phyloP scores from a whole-genome alignment of 2,888 invertebrate species.

The Hydraecia micacea region DNA sequence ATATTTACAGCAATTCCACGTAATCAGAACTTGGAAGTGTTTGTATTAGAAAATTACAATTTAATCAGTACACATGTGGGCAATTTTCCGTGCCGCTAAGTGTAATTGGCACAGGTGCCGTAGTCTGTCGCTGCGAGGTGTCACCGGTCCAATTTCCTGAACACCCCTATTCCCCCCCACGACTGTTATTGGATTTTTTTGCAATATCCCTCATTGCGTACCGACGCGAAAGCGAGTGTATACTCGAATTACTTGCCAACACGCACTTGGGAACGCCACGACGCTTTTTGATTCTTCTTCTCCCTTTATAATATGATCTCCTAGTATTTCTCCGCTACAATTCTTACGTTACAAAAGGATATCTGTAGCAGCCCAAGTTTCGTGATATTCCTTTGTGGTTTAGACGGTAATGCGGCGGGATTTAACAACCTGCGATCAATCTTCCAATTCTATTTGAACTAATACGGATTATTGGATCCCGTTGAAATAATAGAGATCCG shows the following conservation, averaged over 20 bases:
- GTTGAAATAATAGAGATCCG: slow-evolving; percentile 32
- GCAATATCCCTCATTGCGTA: slow-evolving; percentile 84
- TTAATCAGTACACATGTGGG: slow-evolving; percentile 61
- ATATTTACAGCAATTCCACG: slow-evolving; percentile 6
- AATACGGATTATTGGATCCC: slow-evolving; percentile 39
- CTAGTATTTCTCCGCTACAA: slow-evolving; percentile 57
- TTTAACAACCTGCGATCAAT: slow-evolving; percentile 54
- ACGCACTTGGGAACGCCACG: slow-evolving; percentile 67
- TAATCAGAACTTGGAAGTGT: slow-evolving; percentile 41
- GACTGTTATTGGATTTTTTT: slow-evolving; percentile 84
- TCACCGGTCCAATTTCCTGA: slow-evolving; percentile 85
- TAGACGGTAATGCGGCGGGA: slow-evolving; percentile 50
- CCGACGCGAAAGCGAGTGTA: slow-evolving; percentile 72
- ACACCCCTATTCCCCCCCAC: slow-evolving; percentile 67
- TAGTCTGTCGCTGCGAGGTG: slow-evolving; percentile 74
- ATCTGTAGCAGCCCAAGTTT: slow-evolving; percentile 49
- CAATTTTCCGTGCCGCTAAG: slow-evolving; percentile 69
- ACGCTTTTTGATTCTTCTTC: slow-evolving; percentile 68
- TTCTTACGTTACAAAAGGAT: slow-evolving; percentile 64
- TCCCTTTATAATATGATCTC: slow-evolving; percentile 65
- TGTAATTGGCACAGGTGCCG: slow-evolving; percentile 81
- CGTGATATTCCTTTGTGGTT: slow-evolving; percentile 62
- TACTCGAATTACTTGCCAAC: slow-evolving; percentile 72
- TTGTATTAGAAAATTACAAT: slow-evolving; percentile 63
- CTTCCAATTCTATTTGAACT: slow-evolving; percentile 51